These are phyloP conservation scores for Larimichthys crocea DNA, from an alignment of 2,113 vertebrate genomes.

Conservation along the genomic window DNA sequence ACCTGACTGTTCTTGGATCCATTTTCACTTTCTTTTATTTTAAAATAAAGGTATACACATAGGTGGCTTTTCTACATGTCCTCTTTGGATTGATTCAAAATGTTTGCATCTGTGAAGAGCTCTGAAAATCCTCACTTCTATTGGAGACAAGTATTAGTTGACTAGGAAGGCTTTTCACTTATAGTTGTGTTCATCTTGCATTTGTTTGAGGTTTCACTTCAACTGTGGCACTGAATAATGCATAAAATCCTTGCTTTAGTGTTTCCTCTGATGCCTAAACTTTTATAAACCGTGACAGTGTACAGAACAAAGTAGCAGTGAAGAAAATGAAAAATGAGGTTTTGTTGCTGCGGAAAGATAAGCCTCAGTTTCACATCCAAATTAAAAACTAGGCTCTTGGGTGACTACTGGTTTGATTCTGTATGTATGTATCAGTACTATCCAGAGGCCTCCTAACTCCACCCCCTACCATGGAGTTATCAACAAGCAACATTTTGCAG, in stretches of 20 bases:
- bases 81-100: background rate
- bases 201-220: slow-evolving; percentile 7
- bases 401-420: background rate
- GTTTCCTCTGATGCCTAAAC: background rate
- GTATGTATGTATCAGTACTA: background rate
- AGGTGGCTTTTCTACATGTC: background rate
- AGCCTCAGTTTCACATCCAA: slow-evolving; percentile 13
- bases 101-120: background rate
- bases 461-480: background rate
- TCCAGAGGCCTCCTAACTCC: background rate
- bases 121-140: background rate
- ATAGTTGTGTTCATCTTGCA: background rate
- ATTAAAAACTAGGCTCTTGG: slow-evolving; percentile 1
- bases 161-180: background rate
- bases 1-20: background rate
- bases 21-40: background rate
- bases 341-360: slow-evolving; percentile 5
- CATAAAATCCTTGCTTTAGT: background rate
- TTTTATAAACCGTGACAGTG: background rate
- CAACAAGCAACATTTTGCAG: slow-evolving; percentile 24
- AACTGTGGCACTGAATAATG: background rate
- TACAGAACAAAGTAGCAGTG: background rate
- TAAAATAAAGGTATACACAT: background rate
- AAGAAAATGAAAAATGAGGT: background rate
- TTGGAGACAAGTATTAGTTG: background rate